phyloP scores from a whole-genome alignment of 2,113 vertebrate species.

The Tupaia chinensis region DNA sequence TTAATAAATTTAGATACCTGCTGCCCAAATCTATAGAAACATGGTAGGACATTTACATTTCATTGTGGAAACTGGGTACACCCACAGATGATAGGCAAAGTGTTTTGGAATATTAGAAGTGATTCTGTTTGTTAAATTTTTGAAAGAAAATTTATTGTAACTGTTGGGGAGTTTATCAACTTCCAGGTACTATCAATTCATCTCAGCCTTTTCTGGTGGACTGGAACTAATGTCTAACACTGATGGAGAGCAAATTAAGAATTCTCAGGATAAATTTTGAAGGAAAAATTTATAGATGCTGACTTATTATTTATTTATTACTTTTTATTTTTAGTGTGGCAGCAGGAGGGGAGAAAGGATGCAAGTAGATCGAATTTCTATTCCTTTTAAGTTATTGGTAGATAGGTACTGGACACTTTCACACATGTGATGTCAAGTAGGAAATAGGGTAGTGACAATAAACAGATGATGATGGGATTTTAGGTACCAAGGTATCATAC shows the following conservation, averaged over 20 bases:
- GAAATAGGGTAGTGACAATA: background rate
- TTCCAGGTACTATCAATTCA: slow-evolving; percentile 84
- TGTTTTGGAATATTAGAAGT: background rate
- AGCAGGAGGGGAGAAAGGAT: background rate
- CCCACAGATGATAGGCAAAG: slow-evolving; percentile 43
- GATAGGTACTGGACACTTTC: background rate
- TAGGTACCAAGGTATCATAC: background rate
- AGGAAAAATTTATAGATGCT: background rate
- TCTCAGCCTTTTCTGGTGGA: slow-evolving; percentile 77
- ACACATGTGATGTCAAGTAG: background rate
- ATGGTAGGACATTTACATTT: slow-evolving; percentile 76
- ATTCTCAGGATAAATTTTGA: slow-evolving; percentile 48
- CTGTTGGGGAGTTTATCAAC: slow-evolving; percentile 80
- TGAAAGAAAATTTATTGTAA: slow-evolving; percentile 79
- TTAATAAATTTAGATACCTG: slow-evolving; percentile 79
- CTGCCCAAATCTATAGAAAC: slow-evolving; percentile 75
- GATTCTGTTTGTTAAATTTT: slow-evolving; percentile 79
- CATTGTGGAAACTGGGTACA: slow-evolving; percentile 31
- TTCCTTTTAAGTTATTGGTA: background rate
- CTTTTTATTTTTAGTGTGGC: background rate
- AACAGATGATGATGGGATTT: background rate
- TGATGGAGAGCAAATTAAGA: slow-evolving; percentile 20
- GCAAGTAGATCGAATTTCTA: background rate
- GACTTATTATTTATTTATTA: slow-evolving; percentile 15
- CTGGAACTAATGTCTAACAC: slow-evolving; percentile 83